Percentiles rank a stretch among this genome's conserved stretches.
Evolutionary conservation across 2,888 invertebrate species (phyloP).

Genomic region (Linnaemya vulpina): DNA sequence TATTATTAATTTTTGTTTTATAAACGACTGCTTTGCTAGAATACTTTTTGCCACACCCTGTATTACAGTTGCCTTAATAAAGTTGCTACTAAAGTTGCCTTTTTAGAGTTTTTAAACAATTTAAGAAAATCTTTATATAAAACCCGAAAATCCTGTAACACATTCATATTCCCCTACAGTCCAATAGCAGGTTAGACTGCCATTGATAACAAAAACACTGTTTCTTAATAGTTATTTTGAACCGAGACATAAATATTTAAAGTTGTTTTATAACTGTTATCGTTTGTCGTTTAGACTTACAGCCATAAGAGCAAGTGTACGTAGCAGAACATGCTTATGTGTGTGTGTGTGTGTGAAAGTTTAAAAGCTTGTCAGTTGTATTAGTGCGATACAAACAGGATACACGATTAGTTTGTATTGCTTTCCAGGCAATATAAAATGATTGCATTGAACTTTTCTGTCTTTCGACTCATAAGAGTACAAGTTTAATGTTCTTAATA

Average conservation of each 20-base stretch:
- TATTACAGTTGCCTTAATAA: too few species aligned
- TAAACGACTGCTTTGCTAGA: too few species aligned
- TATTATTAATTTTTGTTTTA: too few species aligned
- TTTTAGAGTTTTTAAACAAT: too few species aligned
- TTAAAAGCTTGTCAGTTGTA: conserved; percentile 41
- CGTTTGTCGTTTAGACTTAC: conserved; percentile 61
- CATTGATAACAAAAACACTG: conserved; percentile 48
- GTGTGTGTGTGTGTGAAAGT: conserved; percentile 14
- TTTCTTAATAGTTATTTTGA: conserved; percentile 68
- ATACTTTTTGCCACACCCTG: too few species aligned
- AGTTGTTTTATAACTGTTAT: conserved; percentile 64
- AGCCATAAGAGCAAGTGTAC: background rate
- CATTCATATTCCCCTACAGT: conserved; percentile 11
- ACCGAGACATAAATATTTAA: conserved; percentile 64
- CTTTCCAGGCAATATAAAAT: conserved; percentile 72
- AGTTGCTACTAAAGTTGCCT: too few species aligned
- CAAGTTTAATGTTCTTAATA: conserved; percentile 39
- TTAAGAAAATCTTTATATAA: too few species aligned
- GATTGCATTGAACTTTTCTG: conserved; percentile 70
- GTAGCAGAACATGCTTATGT: background rate
- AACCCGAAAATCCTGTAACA: background rate
- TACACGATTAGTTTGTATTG: conserved; percentile 71
- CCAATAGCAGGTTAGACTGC: conserved; percentile 35
- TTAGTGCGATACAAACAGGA: conserved; percentile 68
- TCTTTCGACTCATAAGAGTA: conserved; percentile 52